Evolutionary conservation across 2,888 invertebrate species (phyloP), one percentile per base, ranked within the genome.

Genomic region (Lasioglossum villosulum): DNA sequence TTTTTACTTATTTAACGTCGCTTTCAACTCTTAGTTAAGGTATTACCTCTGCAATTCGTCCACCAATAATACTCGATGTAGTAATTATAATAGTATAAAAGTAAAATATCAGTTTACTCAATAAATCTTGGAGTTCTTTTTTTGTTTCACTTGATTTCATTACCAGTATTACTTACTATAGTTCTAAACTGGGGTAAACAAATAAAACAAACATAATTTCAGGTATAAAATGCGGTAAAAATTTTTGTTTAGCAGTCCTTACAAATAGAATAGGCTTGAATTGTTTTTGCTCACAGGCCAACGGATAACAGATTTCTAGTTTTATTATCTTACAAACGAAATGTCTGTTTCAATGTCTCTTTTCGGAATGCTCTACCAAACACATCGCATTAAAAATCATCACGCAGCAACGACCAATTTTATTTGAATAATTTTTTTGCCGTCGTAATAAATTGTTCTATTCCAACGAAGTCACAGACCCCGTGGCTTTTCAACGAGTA

Each of bases 271-370:
- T 56, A 84, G 66, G 42, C 73, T 68, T 84, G 66, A 80, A 84
- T 70, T 82, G 52, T 76, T 86, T 86, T 78, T 63, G 71, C 8
- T 72, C 86, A 68, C 68, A 82, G 82, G 82, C 82, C 86, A 66
- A 71, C 70, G 66, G 19, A 78, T 39, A 52, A 68, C 12, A 73
- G 30, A 70, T 30, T 16, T 68, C 16, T 59, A n/a, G 42, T 77
- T 23, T 74, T 78, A 12, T 71, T 70, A 77, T 75, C 59, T 14
- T 78, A 78, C 72, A 78, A 82, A 76, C n/a, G n/a, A 14, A 56
- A 37, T 63, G 45, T 71, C 27, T n/a, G 73, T 76, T 82, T 14
- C 56, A 48, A 42, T 42, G 12, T 42, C 42, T 73, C 75, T 39
- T 63, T 70, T 42, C 48, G 70, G 82, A 82, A 75, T 86, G 86